These are phyloP conservation scores for Microplitis deprimator DNA, from an alignment of 2,888 invertebrate genomes.

Conservation along the genomic window DNA sequence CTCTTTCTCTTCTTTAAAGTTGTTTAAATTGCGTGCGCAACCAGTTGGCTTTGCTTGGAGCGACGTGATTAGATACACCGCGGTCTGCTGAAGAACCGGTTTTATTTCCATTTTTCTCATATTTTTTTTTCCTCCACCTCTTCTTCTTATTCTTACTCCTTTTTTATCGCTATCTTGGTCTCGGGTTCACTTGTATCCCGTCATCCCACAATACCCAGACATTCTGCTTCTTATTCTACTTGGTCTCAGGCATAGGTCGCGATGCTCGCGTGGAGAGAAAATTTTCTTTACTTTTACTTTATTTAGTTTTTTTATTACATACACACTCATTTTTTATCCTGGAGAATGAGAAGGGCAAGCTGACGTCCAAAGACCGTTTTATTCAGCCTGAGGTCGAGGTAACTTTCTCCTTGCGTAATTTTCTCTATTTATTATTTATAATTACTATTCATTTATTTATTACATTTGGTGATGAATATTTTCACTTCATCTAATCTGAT, in stretches of 20 bases:
- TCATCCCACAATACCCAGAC: not conserved
- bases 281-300: not conserved
- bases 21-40: constrained; percentile 29
- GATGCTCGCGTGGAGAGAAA: not conserved
- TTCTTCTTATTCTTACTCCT: not conserved
- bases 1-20: not conserved
- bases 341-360: constrained; percentile 29
- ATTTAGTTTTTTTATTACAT: not conserved
- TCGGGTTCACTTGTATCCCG: constrained; percentile 14
- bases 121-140: not conserved
- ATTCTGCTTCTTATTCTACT: not conserved
- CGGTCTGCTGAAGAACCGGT: constrained; percentile 58
- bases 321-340: not conserved
- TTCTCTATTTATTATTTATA: constrained; percentile 11
- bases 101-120: constrained; percentile 38
- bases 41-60: constrained; percentile 53
- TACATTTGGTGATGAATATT: not conserved
- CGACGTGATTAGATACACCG: constrained; percentile 64
- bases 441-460: not conserved
- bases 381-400: constrained; percentile 42
- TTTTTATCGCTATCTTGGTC: not conserved
- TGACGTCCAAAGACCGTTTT: constrained; percentile 28
- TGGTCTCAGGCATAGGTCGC: constrained; percentile 39
- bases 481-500: no score
- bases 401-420: constrained; percentile 61